Evolutionary conservation across 2,113 vertebrate species (phyloP), one percentile per base, ranked within the genome.

Genomic region (Ptychochromis oligacanthus): DNA sequence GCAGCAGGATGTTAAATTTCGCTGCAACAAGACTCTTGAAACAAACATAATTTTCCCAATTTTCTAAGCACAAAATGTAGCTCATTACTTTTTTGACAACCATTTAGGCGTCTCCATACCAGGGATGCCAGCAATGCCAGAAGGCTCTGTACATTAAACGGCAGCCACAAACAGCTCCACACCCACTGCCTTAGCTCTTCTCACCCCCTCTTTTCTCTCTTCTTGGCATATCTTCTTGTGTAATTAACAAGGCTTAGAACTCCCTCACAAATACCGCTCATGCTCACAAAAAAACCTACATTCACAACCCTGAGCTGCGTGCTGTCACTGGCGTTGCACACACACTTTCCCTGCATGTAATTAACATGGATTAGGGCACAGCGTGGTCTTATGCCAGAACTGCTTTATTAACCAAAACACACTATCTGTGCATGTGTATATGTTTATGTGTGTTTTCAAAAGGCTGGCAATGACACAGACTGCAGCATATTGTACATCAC

Each of bases 171-270:
- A 86, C 83, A 43, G 81, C 79, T 85, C 89, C 78, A 75, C 92
- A 79, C 85, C 87, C 87, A 88, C 85, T 75, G 83, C 28, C 80
- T 87, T n/a, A 61, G 84, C 75, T 90, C 89, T 88, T 83, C 88
- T 64, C 87, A 65, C 82, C 84, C 82, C 74, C 78, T 84, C 76
- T 77, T 82, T 76, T 90, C 78, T 85, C 81, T 87, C 77, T 86
- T 61, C 52, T 79, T 90, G 88, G 87, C 88, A 89, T 84, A 83
- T 88, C 89, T 58, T 84, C 80, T 84, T 80, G 80, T 92, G 88
- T 93, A 91, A 93, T 93, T 93, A 93, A 87, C 91, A 87, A 84
- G 91, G 90, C 85, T 94, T 92, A 92, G 81, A 93, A 89, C 91
- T 80, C 79, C 78, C 85, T 81, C 92, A 90, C 87, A 92, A 92